phyloP scores from a whole-genome alignment of 2,888 invertebrate species.

The Rotaria macrura region DNA sequence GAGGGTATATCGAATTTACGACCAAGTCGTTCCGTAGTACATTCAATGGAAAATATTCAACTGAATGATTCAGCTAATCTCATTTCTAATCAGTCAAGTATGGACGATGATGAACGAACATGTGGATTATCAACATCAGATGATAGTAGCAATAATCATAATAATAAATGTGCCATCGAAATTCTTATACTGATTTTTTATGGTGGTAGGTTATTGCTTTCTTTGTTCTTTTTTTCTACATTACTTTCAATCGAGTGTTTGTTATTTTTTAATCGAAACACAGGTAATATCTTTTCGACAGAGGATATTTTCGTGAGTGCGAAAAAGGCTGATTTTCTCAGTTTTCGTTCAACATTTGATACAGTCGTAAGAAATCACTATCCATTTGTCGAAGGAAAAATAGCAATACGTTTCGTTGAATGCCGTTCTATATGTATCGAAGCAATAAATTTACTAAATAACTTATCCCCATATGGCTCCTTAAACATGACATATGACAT shows the following conservation, averaged over 20 bases:
- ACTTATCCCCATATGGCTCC: background rate
- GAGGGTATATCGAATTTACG: background rate
- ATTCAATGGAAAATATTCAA: background rate
- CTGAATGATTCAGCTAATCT: background rate
- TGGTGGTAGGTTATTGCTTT: background rate
- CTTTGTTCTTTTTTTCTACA: background rate
- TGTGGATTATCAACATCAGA: background rate
- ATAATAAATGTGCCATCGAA: background rate
- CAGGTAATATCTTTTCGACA: background rate
- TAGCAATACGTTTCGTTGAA: constrained; percentile 77
- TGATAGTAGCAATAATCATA: background rate
- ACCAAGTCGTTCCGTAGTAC: background rate
- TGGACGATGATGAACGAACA: background rate
- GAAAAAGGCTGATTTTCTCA: constrained; percentile 84
- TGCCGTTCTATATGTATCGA: constrained; percentile 87
- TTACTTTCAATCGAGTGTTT: too few relatives aligned
- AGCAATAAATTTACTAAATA: constrained; percentile 55
- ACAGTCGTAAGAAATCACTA: constrained; percentile 90
- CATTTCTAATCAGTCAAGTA: background rate
- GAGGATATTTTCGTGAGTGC: constrained; percentile 44
- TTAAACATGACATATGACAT: background rate
- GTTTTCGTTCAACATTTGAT: constrained; percentile 85
- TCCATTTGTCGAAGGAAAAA: constrained; percentile 74
- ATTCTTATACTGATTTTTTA: background rate
- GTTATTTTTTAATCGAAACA: too few relatives aligned